Evolutionary conservation across 2,797 vertebrate species (phyloP).

Genomic region (Melanotaenia trifasciata): DNA sequence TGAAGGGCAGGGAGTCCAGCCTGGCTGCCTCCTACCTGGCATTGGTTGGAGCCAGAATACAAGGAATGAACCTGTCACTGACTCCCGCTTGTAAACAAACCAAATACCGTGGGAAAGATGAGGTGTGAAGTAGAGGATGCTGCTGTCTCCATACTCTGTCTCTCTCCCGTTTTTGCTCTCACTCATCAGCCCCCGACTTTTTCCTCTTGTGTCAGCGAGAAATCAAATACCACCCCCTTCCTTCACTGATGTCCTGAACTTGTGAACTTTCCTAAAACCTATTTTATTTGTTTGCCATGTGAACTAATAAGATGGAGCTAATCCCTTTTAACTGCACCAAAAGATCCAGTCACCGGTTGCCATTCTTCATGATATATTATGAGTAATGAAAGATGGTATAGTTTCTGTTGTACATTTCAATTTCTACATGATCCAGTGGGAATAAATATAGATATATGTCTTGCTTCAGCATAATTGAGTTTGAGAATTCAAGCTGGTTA

Average conservation of each 20-base stretch:
- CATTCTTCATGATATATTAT: conserved; percentile 20
- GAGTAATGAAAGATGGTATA: conserved; percentile 28
- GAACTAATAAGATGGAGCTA: conserved; percentile 28
- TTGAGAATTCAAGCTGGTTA: conserved; percentile 50
- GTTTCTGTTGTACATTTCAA: conserved; percentile 20
- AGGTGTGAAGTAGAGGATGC: conserved; percentile 78
- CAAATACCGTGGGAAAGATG: conserved; percentile 81
- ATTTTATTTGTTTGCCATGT: conserved; percentile 66
- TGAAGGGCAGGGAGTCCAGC: conserved; percentile 49
- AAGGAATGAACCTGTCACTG: conserved; percentile 73
- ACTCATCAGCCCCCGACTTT: conserved; percentile 65
- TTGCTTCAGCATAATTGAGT: conserved; percentile 40
- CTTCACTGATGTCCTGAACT: conserved; percentile 60
- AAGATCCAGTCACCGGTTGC: conserved; percentile 25
- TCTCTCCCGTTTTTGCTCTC: conserved; percentile 30
- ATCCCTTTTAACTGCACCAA: conserved; percentile 30
- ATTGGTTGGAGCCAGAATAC: conserved; percentile 45
- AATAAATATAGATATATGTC: conserved; percentile 51
- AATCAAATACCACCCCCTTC: conserved; percentile 74
- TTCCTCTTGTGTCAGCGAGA: conserved; percentile 83
- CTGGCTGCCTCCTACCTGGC: conserved; percentile 67
- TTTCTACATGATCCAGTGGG: conserved; percentile 1
- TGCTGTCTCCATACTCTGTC: conserved; percentile 64
- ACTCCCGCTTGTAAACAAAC: conserved; percentile 81
- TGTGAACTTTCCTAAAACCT: conserved; percentile 63